phyloP scores from a whole-genome alignment of 2,888 invertebrate species.

The Eupithecia exiguata region DNA sequence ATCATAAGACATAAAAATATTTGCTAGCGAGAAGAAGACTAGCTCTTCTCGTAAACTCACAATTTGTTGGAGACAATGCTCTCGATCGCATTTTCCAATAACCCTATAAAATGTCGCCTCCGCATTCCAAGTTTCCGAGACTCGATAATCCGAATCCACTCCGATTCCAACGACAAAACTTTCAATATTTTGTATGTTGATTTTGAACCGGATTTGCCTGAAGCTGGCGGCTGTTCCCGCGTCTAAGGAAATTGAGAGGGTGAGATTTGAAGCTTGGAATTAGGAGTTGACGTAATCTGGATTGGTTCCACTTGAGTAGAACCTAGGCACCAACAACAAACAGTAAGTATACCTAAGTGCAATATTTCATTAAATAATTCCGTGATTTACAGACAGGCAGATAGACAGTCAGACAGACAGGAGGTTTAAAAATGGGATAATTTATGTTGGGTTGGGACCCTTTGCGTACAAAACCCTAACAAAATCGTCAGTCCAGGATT shows the following conservation, averaged over 20 bases:
- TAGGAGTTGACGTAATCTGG: background rate
- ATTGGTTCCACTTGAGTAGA: background rate
- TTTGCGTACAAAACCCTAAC: too few species aligned
- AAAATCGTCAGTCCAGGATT: too few species aligned
- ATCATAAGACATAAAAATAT: background rate
- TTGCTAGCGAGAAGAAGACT: background rate
- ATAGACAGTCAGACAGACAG: too few species aligned
- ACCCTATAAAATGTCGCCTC: slow-evolving; percentile 18
- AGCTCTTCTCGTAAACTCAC: background rate
- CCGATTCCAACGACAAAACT: slow-evolving; percentile 12
- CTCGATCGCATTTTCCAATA: slow-evolving; percentile 25
- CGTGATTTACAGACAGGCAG: too few species aligned
- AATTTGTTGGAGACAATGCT: slow-evolving; percentile 13
- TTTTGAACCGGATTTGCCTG: slow-evolving; percentile 4
- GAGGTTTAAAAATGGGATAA: too few species aligned
- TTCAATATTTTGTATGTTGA: slow-evolving; percentile 16
- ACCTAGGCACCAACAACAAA: background rate
- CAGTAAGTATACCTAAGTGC: background rate
- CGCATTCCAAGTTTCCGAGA: slow-evolving; percentile 11
- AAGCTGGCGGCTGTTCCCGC: background rate
- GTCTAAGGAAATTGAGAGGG: slow-evolving; percentile 1
- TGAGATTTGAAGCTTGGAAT: background rate
- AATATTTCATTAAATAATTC: background rate
- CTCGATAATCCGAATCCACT: slow-evolving; percentile 8
- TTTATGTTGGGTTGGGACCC: too few species aligned